Percentiles rank a stretch among this genome's conserved stretches.
Conservation (phyloP, 1,140 invertebrate genomes). For the Helicoverpa zea region DNA sequence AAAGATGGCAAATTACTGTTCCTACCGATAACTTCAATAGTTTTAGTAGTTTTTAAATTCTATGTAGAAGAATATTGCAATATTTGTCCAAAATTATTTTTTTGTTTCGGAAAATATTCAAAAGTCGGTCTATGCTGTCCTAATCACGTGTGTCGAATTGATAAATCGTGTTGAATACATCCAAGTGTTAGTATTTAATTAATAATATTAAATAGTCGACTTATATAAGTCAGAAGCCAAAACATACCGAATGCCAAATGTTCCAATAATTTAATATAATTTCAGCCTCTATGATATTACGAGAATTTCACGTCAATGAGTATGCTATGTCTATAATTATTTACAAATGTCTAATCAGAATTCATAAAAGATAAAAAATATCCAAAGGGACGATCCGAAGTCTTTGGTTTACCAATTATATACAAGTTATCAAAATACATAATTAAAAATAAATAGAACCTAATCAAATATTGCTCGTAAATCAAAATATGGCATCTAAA, state of each 20-base stretch:
- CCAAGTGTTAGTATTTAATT: constrained; percentile 13
- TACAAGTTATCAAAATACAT: constrained; percentile 71
- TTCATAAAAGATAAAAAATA: constrained; percentile 60
- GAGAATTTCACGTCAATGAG: constrained; percentile 63
- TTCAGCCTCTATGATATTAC: constrained; percentile 61
- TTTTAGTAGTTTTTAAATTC: neutral
- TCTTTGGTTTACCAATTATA: constrained; percentile 85
- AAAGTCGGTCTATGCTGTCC: neutral
- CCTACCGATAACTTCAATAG: neutral
- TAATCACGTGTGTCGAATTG: neutral
- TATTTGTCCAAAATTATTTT: neutral
- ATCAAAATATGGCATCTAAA: constrained; percentile 83
- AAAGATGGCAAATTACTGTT: constrained; percentile 34
- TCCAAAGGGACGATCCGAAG: constrained; percentile 73
- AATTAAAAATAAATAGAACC: constrained; percentile 72
- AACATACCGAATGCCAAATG: constrained; percentile 64
- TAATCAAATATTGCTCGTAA: constrained; percentile 77
- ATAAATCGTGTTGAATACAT: constrained; percentile 34
- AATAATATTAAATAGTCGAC: constrained; percentile 40
- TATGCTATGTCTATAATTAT: constrained; percentile 59
- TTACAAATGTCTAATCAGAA: constrained; percentile 57
- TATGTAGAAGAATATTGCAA: neutral
- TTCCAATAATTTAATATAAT: constrained; percentile 60
- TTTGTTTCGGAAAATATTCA: neutral
- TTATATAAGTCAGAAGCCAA: constrained; percentile 50